Evolutionary conservation across 2,113 vertebrate genomes (phyloP).

Genomic region (Paradoxurus hermaphroditus): DNA sequence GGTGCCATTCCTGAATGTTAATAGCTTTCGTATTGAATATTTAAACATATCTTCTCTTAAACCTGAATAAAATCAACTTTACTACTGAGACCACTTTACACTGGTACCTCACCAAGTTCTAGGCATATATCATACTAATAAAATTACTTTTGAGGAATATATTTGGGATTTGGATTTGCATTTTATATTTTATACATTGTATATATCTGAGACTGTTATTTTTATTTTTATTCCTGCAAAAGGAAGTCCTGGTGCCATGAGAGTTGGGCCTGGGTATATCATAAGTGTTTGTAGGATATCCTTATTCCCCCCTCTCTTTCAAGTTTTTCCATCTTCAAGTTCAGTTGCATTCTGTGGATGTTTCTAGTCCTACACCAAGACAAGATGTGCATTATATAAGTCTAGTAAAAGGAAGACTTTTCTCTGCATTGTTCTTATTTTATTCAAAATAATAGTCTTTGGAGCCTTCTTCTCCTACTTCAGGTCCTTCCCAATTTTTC

Average conservation of each 20-base stretch:
- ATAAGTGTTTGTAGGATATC: not conserved
- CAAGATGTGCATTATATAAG: not conserved
- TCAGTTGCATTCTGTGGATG: too few relatives aligned
- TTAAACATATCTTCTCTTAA: not conserved
- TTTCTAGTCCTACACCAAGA: not conserved
- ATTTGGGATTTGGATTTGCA: not conserved
- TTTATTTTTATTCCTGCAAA: not conserved
- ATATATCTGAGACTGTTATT: not conserved
- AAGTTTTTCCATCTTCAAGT: not conserved
- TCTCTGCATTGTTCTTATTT: not conserved
- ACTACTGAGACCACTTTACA: not conserved
- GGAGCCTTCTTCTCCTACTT: not conserved
- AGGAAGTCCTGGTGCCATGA: not conserved
- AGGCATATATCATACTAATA: not conserved
- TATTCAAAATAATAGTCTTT: not conserved
- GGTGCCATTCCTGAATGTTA: not conserved
- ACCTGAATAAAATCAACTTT: not conserved
- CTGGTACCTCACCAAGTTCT: not conserved
- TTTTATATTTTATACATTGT: not conserved
- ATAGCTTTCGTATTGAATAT: slow-evolving; percentile 17
- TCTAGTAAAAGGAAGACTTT: not conserved
- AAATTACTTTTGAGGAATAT: not conserved
- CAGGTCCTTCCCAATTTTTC: not conserved
- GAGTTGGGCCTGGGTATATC: not conserved
- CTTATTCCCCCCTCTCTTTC: not conserved